These are phyloP conservation scores for Mya arenaria DNA, from an alignment of 1,140 invertebrate species.

Conservation along the genomic window DNA sequence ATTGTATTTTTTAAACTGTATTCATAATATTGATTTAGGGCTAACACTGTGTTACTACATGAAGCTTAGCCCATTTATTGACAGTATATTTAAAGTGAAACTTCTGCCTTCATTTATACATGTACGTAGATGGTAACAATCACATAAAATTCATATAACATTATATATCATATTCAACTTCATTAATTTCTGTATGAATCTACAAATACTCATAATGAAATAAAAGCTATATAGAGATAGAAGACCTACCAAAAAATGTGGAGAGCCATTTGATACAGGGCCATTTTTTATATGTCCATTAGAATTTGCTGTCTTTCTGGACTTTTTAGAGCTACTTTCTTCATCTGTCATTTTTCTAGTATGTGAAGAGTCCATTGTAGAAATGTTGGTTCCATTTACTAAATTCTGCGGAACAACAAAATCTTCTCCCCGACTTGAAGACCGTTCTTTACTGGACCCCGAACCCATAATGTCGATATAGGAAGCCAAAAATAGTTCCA, in stretches of 20 bases:
- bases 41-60: too few species aligned
- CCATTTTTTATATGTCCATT: slow-evolving; percentile 57
- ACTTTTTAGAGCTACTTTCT: slow-evolving; percentile 1
- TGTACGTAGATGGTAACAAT: too few species aligned
- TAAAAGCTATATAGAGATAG: neutral
- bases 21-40: too few species aligned
- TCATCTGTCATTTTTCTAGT: slow-evolving; percentile 28
- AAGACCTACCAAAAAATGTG: neutral
- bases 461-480: slow-evolving; percentile 3
- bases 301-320: slow-evolving; percentile 55
- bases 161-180: neutral
- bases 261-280: neutral
- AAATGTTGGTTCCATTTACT: slow-evolving; percentile 19
- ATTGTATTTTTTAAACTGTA: too few species aligned
- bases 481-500: neutral
- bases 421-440: slow-evolving; percentile 2
- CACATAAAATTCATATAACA: too few species aligned
- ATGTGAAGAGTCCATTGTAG: slow-evolving; percentile 33
- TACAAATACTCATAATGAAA: neutral
- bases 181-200: neutral
- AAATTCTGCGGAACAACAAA: slow-evolving; percentile 14
- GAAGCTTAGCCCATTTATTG: too few species aligned
- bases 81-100: too few species aligned
- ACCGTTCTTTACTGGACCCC: neutral
- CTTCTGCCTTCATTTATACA: too few species aligned